Evolutionary conservation across 2,797 vertebrate species (phyloP), one percentile per base, ranked within the genome.

Genomic region (Syndactyla subalaris): DNA sequence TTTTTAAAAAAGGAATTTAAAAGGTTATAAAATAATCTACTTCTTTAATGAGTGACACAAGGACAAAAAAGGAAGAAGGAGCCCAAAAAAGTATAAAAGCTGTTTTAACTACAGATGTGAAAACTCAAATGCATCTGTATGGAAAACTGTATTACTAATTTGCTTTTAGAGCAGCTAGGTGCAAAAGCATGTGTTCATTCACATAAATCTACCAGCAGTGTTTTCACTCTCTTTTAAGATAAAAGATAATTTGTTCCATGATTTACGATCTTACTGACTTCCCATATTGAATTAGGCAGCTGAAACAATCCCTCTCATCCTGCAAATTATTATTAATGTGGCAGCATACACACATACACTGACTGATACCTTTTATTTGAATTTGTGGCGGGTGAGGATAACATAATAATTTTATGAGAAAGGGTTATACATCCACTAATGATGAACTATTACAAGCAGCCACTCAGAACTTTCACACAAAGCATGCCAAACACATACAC

Each of bases 171-270:
- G 85, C 9, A 45, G 32, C 32, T 67, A 93, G 82, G 76, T 91
- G 67, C 51, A 85, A 93, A 52, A 89, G 34, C 79, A 39, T 41
- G 57, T 89, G 87, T 51, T 73, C 54, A 52, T 45, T 48, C 87
- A 81, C 58, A 81, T 84, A 91, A 89, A 85, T 88, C 75, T 70
- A 83, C 84, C 51, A 52, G 36, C 39, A 75, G n/a, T 62, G 78
- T 85, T 92, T 92, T 75, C 82, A 85, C 67, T 88, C 72, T 80
- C 85, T 75, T 93, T 81, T 67, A 81, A 89, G 81, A 88, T 52
- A 93, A 93, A 92, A 94, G 62, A 81, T 84, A 70, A 91, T 90
- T 92, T 91, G 29, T 94, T 89, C 57, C 46, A 81, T 63, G 46
- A 92, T 88, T 93, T 94, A 92, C 4, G 66, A 74, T 63, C 91